Conservation (phyloP, 2,797 vertebrate genomes). For the Squalus acanthias region DNA sequence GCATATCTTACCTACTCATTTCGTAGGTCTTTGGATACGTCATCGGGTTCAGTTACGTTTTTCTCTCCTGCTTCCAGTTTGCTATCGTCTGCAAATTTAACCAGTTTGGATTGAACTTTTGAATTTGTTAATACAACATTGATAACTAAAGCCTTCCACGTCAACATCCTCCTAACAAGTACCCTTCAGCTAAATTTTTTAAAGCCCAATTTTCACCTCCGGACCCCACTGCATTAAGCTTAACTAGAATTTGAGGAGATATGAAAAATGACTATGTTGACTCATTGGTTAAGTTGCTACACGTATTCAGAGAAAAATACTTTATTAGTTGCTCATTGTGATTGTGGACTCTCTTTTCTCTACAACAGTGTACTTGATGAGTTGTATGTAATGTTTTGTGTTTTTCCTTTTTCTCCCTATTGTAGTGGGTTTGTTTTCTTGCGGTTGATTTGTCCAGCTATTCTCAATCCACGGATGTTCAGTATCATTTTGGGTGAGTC, state of each 20-base stretch:
- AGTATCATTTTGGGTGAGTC: constrained; percentile 93
- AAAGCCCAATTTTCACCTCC: background rate
- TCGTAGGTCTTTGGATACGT: background rate
- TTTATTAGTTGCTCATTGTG: background rate
- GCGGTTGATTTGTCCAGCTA: constrained; percentile 93
- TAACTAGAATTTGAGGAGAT: background rate
- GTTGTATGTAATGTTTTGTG: background rate
- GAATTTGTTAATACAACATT: background rate
- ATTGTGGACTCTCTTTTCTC: constrained; percentile 39
- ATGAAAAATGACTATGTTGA: background rate
- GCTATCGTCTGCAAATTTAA: background rate
- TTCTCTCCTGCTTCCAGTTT: background rate
- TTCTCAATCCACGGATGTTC: constrained; percentile 96
- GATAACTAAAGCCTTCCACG: background rate
- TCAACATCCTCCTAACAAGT: background rate
- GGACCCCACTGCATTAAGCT: background rate
- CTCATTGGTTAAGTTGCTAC: background rate
- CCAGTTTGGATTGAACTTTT: background rate
- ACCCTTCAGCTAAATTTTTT: background rate
- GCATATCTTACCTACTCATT: background rate
- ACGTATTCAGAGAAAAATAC: background rate
- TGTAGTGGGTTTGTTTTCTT: constrained; percentile 96
- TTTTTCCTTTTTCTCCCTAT: constrained; percentile 33
- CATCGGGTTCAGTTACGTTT: background rate
- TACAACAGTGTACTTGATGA: background rate